These are phyloP conservation scores for Trachymyrmex cornetzi DNA, from an alignment of 1,140 invertebrate genomes.

Conservation along the genomic window DNA sequence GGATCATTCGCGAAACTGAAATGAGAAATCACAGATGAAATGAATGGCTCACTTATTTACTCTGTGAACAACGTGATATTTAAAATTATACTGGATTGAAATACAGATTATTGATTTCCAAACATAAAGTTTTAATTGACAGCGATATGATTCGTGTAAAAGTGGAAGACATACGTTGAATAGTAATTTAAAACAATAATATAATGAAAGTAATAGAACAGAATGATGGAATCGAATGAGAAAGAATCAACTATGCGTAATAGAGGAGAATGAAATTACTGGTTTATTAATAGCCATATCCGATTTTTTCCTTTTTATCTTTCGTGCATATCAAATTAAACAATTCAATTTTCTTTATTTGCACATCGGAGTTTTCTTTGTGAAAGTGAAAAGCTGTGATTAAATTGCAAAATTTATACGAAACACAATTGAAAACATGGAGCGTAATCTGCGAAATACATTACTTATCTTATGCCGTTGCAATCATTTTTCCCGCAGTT, in stretches of 20 bases:
- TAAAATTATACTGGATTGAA: background rate
- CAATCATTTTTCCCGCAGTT: background rate
- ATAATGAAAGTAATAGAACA: background rate
- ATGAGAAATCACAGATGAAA: slow-evolving; percentile 21
- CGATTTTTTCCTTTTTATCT: background rate
- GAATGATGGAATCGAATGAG: background rate
- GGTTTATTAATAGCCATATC: background rate
- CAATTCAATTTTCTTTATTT: background rate
- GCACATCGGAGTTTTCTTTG: background rate
- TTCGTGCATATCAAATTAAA: background rate
- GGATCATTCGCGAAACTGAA: slow-evolving; percentile 28
- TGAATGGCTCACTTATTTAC: slow-evolving; percentile 34
- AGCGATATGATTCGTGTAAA: background rate
- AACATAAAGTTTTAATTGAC: background rate
- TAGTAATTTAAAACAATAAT: background rate
- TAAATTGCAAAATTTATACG: background rate
- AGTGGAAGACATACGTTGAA: background rate
- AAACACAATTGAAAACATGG: slow-evolving; percentile 6
- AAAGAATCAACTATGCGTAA: background rate
- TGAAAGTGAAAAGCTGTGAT: slow-evolving; percentile 28
- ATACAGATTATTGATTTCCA: slow-evolving; percentile 3
- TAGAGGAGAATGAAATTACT: background rate
- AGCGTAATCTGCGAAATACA: slow-evolving; percentile 4
- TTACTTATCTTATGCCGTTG: background rate
- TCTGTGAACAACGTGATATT: background rate